Evolutionary conservation across 2,797 vertebrate species (phyloP), one percentile per base, ranked within the genome.

Genomic region (Buceros bicornis): DNA sequence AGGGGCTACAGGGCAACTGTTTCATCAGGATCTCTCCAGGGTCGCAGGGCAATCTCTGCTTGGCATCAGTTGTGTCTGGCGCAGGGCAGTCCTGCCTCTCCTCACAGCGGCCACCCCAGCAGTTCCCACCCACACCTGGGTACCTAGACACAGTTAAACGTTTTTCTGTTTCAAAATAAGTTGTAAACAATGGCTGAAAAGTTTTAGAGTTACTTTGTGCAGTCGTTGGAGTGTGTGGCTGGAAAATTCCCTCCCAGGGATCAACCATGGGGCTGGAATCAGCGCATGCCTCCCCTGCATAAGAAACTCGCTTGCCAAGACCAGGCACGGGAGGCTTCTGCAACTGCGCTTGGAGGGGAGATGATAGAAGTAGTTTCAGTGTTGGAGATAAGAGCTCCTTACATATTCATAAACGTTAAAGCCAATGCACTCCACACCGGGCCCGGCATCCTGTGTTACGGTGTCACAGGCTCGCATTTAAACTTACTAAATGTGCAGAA

Each of bases 331-430:
- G 18, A 76, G 50, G 29, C 64, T 61, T 91, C 87, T 62, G 43
- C 58, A 57, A 31, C 54, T 53, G 31, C 17, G 10, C 20, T 79
- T 79, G 31, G n/a, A 85, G 82, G 33, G 26, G 31, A 40, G 37
- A 40, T 40, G 31, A 35, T 24, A 77, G 82, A 90, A 90, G 92
- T 76, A 64, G 82, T 87, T 93, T 62, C 73, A 81, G 43, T 51
- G 15, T 6, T 61, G 25, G 18, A 31, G 8, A 56, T 69, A 82
- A 91, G 47, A 80, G 24, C 47, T 58, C 26, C 48, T 91, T 72
- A 16, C 28, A 53, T 53, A 43, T 65, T 89, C 62, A 82, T 69
- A 77, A 85, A 56, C 26, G 19, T 86, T 78, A 40, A 87, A 77
- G 56, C 43, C 51, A 48, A 25, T 18, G 53, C 64, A 45, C 35